phyloP scores from a whole-genome alignment of 1,140 invertebrate genomes.

The Drosophila simulans region DNA sequence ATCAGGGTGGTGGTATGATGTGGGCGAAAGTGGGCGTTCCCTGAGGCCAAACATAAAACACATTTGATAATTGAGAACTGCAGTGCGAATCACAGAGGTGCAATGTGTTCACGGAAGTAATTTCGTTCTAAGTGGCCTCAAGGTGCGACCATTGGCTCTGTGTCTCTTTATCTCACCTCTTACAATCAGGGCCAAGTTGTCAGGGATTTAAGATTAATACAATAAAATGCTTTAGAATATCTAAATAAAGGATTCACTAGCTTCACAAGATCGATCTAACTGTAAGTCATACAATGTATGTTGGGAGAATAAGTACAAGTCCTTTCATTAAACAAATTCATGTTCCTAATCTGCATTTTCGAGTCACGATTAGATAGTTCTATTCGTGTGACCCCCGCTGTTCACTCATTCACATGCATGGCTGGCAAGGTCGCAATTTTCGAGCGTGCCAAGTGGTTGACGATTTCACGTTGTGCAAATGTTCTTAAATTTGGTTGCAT shows the following conservation, averaged over 20 bases:
- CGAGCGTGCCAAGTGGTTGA: constrained; percentile 51
- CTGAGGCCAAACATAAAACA: constrained; percentile 5
- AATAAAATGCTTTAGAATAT: no score
- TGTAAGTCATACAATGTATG: no score
- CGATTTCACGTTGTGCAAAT: constrained; percentile 31
- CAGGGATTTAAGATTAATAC: neutral
- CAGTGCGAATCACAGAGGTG: constrained; percentile 18
- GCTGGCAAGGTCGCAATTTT: constrained; percentile 45
- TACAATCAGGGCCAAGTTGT: neutral
- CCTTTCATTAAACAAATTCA: no score
- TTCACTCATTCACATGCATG: constrained; percentile 31
- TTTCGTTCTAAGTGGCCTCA: constrained; percentile 22
- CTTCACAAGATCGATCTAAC: no score
- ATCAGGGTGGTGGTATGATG: constrained; percentile 27
- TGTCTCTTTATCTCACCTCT: neutral
- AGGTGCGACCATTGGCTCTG: constrained; percentile 11
- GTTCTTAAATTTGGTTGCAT: constrained; percentile 31
- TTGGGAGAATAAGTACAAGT: no score
- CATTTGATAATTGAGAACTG: constrained; percentile 31
- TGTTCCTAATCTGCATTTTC: no score
- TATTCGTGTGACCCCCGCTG: constrained; percentile 11
- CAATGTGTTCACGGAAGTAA: constrained; percentile 43
- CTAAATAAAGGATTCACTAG: no score
- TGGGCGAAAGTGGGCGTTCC: neutral
- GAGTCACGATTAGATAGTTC: no score